Evolutionary conservation across 2,888 invertebrate genomes (phyloP).

Genomic region (Drosophila setosimentum): DNA sequence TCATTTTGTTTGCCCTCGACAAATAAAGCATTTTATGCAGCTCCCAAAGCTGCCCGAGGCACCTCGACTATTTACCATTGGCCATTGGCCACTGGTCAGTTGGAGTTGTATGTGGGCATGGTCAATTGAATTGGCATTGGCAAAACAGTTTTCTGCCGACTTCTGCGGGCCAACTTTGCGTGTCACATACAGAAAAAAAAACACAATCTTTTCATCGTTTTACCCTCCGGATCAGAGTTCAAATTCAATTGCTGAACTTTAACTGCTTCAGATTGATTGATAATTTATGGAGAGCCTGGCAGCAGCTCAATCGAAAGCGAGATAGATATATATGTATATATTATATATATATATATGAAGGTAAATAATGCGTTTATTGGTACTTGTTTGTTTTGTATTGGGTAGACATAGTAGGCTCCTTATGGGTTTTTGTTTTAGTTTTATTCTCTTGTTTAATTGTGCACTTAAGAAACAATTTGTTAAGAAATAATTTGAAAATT

Average conservation of each 20-base stretch:
- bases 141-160: constrained; percentile 26
- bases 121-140: constrained; percentile 59
- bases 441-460: not conserved
- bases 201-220: not conserved
- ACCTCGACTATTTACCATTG: constrained; percentile 20
- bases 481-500: not conserved
- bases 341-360: not conserved
- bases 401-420: not conserved
- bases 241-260: constrained; percentile 46
- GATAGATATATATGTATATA: constrained; percentile 1
- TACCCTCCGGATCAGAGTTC: constrained; percentile 16
- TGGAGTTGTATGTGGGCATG: constrained; percentile 24
- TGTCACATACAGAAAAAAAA: constrained; percentile 5
- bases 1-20: constrained; percentile 78
- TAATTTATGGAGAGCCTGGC: constrained; percentile 35
- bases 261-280: constrained; percentile 49
- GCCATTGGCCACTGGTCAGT: constrained; percentile 21
- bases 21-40: constrained; percentile 77
- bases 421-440: not conserved
- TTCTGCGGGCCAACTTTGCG: constrained; percentile 44
- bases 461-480: not conserved
- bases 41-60: constrained; percentile 34
- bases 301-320: constrained; percentile 15
- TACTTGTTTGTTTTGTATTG: not conserved
- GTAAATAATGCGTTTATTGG: not conserved